Percentiles rank a stretch among this genome's conserved stretches.
Evolutionary conservation across 2,797 vertebrate species (phyloP).

Genomic region (Enteromius unitaeniatus): DNA sequence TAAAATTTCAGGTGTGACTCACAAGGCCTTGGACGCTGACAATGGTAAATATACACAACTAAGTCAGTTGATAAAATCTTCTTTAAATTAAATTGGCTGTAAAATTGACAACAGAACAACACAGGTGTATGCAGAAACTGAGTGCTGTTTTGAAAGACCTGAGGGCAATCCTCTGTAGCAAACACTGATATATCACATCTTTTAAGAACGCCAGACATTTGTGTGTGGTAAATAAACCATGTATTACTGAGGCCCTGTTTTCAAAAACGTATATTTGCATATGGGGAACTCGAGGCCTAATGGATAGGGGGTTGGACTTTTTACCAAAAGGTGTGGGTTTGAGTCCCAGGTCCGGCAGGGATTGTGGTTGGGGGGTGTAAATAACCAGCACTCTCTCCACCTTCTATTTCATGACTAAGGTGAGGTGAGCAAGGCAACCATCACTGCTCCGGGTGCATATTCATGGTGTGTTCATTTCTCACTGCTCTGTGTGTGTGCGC

Average conservation of each 20-base stretch:
- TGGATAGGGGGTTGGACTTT: too few species aligned
- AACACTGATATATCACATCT: slow-evolving; percentile 48
- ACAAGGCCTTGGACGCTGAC: neutral
- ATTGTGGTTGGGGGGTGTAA: too few species aligned
- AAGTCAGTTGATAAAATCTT: slow-evolving; percentile 25
- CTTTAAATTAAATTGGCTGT: neutral
- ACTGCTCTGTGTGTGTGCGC: too few species aligned
- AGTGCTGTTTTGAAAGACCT: slow-evolving; percentile 33
- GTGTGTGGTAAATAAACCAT: slow-evolving; percentile 21
- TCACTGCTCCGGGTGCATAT: too few species aligned
- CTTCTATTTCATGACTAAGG: too few species aligned
- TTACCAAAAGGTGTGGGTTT: too few species aligned
- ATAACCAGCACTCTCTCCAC: too few species aligned
- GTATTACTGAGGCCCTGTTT: neutral
- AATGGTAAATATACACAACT: neutral
- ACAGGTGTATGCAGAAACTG: slow-evolving; percentile 27
- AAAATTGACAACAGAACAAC: neutral
- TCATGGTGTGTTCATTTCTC: too few species aligned
- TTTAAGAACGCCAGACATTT: slow-evolving; percentile 31
- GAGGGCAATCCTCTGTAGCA: slow-evolving; percentile 46
- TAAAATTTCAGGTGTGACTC: slow-evolving; percentile 19
- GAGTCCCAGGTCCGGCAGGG: too few species aligned
- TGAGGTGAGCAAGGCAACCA: too few species aligned
- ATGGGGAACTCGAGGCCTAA: too few species aligned
- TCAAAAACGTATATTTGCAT: neutral